Evolutionary conservation across 2,113 vertebrate genomes (phyloP).

Genomic region (Cricetomys ansorgei): DNA sequence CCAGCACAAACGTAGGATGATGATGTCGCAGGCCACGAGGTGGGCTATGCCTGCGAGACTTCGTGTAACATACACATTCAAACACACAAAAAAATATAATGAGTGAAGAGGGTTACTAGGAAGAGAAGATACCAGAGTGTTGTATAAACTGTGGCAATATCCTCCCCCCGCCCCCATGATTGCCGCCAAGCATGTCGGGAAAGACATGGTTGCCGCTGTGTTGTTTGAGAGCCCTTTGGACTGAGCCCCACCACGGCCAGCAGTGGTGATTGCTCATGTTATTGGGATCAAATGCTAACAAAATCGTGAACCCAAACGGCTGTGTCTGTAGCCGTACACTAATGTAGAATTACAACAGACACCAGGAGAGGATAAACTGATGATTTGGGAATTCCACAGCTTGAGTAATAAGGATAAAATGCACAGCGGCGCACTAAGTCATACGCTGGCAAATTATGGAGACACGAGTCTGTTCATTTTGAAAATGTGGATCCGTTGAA

Average conservation of each 20-base stretch:
- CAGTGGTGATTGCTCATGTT: neutral
- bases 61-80: slow-evolving; percentile 13
- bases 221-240: neutral
- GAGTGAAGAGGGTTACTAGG: neutral
- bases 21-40: neutral
- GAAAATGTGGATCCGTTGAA: neutral
- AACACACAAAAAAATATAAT: neutral
- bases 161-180: no score
- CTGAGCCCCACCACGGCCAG: neutral
- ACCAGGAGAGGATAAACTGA: neutral
- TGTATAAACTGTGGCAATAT: slow-evolving; percentile 34
- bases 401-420: neutral
- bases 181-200: no score
- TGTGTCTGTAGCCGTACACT: neutral
- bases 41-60: neutral
- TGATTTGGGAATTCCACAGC: neutral
- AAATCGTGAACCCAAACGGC: neutral
- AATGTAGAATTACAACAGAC: neutral
- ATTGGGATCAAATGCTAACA: neutral
- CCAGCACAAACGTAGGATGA: neutral
- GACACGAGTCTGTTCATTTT: neutral
- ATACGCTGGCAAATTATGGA: slow-evolving; percentile 15
- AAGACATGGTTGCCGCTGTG: neutral
- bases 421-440: neutral
- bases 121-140: neutral